Evolutionary conservation across 1,140 invertebrate genomes (phyloP), one percentile per base, ranked within the genome.

Genomic region (Chlorops oryzae): DNA sequence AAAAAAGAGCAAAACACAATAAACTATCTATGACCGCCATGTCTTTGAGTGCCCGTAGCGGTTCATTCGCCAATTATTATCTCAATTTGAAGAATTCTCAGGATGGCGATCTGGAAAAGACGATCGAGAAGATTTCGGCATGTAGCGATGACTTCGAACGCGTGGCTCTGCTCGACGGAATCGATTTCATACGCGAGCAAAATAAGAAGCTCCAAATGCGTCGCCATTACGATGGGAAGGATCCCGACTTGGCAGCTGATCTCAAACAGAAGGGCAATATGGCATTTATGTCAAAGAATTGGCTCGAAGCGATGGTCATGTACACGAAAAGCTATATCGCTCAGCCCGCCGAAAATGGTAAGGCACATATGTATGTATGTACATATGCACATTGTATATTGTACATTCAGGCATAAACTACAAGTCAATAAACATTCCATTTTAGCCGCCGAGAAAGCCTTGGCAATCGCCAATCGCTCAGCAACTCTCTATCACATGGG

Each of bases 381-480:
- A 17, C 6, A 5, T 27, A 6, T 35, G 24, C 15, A 27, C 23
- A 44, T 51, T 28, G 13, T 17, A 25, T 2, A 20, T n/a, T 39
- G 2, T 46, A 12, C 7, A 20, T 45, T 18, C n/a, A n/a, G n/a
- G n/a, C n/a, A n/a, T n/a, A n/a, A n/a, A n/a, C n/a, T n/a, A n/a
- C n/a, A n/a, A n/a, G n/a, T 42, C 20, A 15, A 5, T 44, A 25
- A 25, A 6, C n/a, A n/a, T 34, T 18, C 45, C 10, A 59, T 61
- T 57, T 35, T 58, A 75, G 77, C 69, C 49, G 75, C 76, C 62
- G 82, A 90, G 39, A 60, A 90, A 2, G 78, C 88, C 1, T 80
- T 93, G 34, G 77, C 87, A 3, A 78, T 87, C 53, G 90, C 88
- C 3, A 96, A 96, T 72, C 80, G 92, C 43, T 95, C 92, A 10